phyloP scores from a whole-genome alignment of 2,888 invertebrate species.

The Hecatera dysodea region DNA sequence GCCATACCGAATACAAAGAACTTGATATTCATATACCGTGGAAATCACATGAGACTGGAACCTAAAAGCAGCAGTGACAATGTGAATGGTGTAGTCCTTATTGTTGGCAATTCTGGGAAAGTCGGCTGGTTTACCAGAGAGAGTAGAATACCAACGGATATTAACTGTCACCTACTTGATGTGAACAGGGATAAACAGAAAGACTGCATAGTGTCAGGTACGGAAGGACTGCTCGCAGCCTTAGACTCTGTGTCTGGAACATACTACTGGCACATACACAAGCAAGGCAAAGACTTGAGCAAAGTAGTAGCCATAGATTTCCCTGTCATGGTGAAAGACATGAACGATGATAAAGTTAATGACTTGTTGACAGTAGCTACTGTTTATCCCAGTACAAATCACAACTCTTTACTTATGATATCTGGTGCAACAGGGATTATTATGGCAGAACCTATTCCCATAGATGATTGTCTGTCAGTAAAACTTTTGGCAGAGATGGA shows the following conservation, averaged over 20 bases:
- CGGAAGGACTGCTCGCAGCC: slow-evolving; percentile 91
- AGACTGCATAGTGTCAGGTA: slow-evolving; percentile 94
- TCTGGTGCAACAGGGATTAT: slow-evolving; percentile 93
- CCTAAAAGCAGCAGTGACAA: slow-evolving; percentile 87
- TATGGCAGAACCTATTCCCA: slow-evolving; percentile 91
- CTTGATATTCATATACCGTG: slow-evolving; percentile 94
- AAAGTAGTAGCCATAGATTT: slow-evolving; percentile 92
- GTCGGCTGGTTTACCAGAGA: slow-evolving; percentile 94
- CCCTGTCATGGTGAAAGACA: slow-evolving; percentile 93
- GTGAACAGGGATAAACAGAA: slow-evolving; percentile 93
- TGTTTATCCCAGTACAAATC: slow-evolving; percentile 86
- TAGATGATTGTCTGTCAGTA: slow-evolving; percentile 91
- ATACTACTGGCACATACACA: slow-evolving; percentile 91
- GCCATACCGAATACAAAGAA: slow-evolving; percentile 92
- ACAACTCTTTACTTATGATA: slow-evolving; percentile 92
- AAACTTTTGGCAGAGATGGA: slow-evolving; percentile 90
- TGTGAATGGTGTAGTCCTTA: slow-evolving; percentile 93
- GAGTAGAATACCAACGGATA: slow-evolving; percentile 92
- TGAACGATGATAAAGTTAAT: slow-evolving; percentile 93
- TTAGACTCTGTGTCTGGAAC: slow-evolving; percentile 89
- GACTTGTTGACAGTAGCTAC: slow-evolving; percentile 92
- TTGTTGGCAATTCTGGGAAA: slow-evolving; percentile 93
- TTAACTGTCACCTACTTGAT: slow-evolving; percentile 94
- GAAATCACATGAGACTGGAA: slow-evolving; percentile 91
- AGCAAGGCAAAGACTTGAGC: slow-evolving; percentile 86